These are phyloP conservation scores for Quadroppia sp. DNA, from an alignment of 2,888 invertebrate species.

Conservation along the genomic window DNA sequence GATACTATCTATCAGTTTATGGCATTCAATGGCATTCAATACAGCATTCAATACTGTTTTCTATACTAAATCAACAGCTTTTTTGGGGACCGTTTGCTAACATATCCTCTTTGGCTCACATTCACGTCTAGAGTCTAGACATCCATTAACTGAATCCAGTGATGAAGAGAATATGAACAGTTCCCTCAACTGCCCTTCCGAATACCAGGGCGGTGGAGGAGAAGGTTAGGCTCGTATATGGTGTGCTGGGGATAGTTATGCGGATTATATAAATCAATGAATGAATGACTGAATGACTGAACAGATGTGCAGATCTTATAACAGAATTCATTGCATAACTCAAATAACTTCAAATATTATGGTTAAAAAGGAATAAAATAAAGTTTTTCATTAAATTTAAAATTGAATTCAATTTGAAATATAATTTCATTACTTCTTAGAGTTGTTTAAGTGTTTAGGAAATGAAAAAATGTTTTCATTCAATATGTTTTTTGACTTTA, in stretches of 20 bases:
- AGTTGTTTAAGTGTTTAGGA: too few relatives aligned
- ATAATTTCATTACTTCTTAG: too few relatives aligned
- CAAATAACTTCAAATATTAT: too few relatives aligned
- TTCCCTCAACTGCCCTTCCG: neutral
- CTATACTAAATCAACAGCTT: conserved; percentile 13
- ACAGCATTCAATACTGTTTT: too few relatives aligned
- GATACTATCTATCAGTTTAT: conserved; percentile 3
- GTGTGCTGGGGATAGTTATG: neutral
- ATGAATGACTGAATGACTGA: neutral
- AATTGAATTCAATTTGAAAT: too few relatives aligned
- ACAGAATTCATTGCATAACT: neutral
- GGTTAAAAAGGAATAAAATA: too few relatives aligned
- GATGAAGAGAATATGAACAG: neutral
- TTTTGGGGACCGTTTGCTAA: conserved; percentile 12
- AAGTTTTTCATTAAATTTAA: too few relatives aligned
- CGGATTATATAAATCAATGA: neutral
- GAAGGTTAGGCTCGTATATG: neutral
- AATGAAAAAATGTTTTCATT: too few relatives aligned
- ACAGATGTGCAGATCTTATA: neutral
- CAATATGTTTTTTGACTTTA: too few relatives aligned
- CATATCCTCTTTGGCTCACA: neutral
- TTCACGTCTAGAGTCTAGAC: neutral
- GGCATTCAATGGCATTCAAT: neutral
- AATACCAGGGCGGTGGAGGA: neutral
- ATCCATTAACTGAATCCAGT: neutral